Conservation (phyloP, 2,888 invertebrate species). For the Mesorhabditis sp. region DNA sequence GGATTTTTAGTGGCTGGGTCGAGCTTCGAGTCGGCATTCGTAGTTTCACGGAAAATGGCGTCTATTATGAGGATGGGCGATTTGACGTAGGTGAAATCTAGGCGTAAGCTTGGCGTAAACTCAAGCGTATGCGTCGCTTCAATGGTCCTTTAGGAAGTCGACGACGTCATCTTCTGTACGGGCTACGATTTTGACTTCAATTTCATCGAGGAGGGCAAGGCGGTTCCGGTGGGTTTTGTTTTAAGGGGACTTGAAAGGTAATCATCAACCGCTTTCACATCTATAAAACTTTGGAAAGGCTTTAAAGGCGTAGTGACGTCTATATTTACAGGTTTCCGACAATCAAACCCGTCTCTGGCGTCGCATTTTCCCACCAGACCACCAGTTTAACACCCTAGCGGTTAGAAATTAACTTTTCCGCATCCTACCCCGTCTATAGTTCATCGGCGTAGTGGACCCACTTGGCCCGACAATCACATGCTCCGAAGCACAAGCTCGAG, state of each 20-base stretch:
- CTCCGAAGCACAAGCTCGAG: constrained; percentile 32
- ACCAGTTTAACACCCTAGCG: constrained; percentile 41
- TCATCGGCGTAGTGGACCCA: constrained; percentile 41
- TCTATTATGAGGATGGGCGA: neutral
- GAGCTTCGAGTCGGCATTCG: neutral
- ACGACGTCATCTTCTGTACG: constrained; percentile 36
- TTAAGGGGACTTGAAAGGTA: too few species aligned
- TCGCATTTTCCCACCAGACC: constrained; percentile 41
- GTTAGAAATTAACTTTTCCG: constrained; percentile 7
- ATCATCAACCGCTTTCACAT: too few species aligned
- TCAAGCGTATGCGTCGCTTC: too few species aligned
- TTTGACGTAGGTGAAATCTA: neutral
- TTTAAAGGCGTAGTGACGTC: neutral
- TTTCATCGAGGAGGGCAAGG: constrained; percentile 33
- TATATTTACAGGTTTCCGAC: constrained; percentile 14
- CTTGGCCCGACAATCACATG: constrained; percentile 30
- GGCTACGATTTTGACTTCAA: constrained; percentile 39
- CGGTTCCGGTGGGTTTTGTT: constrained; percentile 16
- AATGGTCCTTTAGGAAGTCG: constrained; percentile 11
- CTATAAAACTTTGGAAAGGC: too few species aligned
- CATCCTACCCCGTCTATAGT: constrained; percentile 5
- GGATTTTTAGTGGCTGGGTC: neutral
- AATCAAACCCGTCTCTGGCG: constrained; percentile 46
- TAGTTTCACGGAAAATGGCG: neutral
- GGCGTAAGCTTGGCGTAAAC: neutral